Evolutionary conservation across 2,888 invertebrate species (phyloP), one percentile per base, ranked within the genome.

Genomic region (Amblyjoppa fuscipennis): DNA sequence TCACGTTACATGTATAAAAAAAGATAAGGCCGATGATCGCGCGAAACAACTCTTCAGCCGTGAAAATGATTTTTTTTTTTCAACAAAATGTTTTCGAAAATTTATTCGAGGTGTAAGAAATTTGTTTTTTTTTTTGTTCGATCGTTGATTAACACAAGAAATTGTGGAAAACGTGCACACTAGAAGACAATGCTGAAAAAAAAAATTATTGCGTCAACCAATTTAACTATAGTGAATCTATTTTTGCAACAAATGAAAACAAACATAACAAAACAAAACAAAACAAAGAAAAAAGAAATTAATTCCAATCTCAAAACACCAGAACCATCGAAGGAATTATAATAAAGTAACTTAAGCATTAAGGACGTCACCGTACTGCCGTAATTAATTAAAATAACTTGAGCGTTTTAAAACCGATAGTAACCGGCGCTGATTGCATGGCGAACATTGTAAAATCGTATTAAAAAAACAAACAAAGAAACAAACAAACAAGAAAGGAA

Each of bases 361-460:
- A 70, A 79, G 74, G 38, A 75, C 53, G 66, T 78, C 81, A 74
- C 69, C 73, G 59, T 74, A 84, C 84, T 85, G 81, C 85, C 85
- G 85, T 85, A 74, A 75, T 75, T 78, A 45, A 73, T 75, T 45
- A 13, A 61, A 53, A 38, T 64, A 75, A 68, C 31, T 64, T 51
- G 61, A 53, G 75, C 25, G 38, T 70, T 75, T 68, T 45, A 13
- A 64, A 70, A 69, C 49, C 34, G 68, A 64, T 64, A 75, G 53
- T 75, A 70, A 61, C 66, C 70, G 51, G 49, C 78, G 69, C 78
- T 49, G 41, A 66, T 71, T 61, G 61, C 64, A 71, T 77, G 56
- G 61, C 74, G 68, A n/a, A 64, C 16, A 78, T 81, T 59, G 61
- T 61, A 31, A 34, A 9, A 59, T 71, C 16, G 66, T 77, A 49